A percentile compares a stretch with the other conserved stretches of the same genome.
These are phyloP conservation scores for Lingula anatina DNA, from an alignment of 2,888 invertebrate species.

Conservation along the genomic window DNA sequence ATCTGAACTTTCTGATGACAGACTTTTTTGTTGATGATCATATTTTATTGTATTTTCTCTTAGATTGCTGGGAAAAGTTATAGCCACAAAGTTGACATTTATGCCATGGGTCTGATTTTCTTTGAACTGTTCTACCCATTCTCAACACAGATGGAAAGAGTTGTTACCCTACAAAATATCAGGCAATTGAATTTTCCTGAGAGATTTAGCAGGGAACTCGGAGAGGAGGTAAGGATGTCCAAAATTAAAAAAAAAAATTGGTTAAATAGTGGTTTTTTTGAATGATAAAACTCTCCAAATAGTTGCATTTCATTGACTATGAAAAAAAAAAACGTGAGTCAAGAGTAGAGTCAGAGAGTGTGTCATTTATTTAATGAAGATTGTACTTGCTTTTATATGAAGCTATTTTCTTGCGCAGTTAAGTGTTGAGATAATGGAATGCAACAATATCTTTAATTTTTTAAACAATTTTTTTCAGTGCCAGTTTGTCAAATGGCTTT, in stretches of 20 bases:
- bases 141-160: conserved; percentile 83
- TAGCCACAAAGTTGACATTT: conserved; percentile 82
- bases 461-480: conserved; percentile 61
- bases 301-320: neutral
- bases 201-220: conserved; percentile 63
- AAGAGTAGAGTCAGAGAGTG: neutral
- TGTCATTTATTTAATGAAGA: too few relatives aligned
- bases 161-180: conserved; percentile 57
- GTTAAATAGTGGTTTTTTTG: too few relatives aligned
- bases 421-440: too few relatives aligned
- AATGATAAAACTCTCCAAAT: too few relatives aligned
- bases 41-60: conserved; percentile 5
- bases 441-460: too few relatives aligned
- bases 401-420: too few relatives aligned
- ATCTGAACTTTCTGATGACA: too few relatives aligned
- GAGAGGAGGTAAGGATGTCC: conserved; percentile 71
- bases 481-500: conserved; percentile 70
- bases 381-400: too few relatives aligned
- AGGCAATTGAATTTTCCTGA: conserved; percentile 67
- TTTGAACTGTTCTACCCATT: conserved; percentile 90
- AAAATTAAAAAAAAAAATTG: too few relatives aligned
- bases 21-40: neutral
- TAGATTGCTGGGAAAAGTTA: conserved; percentile 46
- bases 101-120: conserved; percentile 86
- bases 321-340: neutral